phyloP scores from a whole-genome alignment of 2,113 vertebrate species.

The Pica pica region DNA sequence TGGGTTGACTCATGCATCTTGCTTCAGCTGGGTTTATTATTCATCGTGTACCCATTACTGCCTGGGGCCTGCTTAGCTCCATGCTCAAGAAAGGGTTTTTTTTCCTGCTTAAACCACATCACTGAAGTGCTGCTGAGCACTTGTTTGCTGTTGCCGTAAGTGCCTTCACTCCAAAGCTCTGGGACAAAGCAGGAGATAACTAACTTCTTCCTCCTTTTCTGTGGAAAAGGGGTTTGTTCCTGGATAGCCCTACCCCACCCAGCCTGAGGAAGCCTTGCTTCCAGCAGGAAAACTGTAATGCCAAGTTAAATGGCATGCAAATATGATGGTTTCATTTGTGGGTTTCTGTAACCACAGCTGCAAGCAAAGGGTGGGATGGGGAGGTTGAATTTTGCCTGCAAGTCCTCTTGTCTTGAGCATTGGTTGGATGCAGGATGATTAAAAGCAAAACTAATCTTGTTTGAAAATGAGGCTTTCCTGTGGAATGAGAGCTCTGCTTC shows the following conservation, averaged over 20 bases:
- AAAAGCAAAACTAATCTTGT: background rate
- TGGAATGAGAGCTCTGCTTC: background rate
- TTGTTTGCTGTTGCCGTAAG: background rate
- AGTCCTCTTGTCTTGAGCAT: background rate
- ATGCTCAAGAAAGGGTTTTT: background rate
- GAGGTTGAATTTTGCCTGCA: background rate
- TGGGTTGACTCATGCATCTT: conserved; percentile 30
- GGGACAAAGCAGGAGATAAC: background rate
- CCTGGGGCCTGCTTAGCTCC: background rate
- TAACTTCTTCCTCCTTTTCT: background rate
- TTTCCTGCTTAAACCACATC: background rate
- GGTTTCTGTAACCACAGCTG: background rate
- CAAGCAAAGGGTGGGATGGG: background rate
- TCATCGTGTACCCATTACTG: conserved; percentile 26
- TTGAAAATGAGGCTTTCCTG: background rate
- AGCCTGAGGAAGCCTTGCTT: background rate
- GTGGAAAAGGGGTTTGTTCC: background rate
- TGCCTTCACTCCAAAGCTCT: background rate
- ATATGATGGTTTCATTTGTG: background rate
- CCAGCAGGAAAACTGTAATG: background rate
- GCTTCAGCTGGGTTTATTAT: conserved; percentile 37
- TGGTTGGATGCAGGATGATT: background rate
- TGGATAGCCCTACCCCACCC: background rate
- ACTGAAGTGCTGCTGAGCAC: conserved; percentile 16
- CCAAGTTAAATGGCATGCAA: background rate